Evolutionary conservation across 1,140 invertebrate species (phyloP).

Genomic region (Bradynema listronoti): DNA sequence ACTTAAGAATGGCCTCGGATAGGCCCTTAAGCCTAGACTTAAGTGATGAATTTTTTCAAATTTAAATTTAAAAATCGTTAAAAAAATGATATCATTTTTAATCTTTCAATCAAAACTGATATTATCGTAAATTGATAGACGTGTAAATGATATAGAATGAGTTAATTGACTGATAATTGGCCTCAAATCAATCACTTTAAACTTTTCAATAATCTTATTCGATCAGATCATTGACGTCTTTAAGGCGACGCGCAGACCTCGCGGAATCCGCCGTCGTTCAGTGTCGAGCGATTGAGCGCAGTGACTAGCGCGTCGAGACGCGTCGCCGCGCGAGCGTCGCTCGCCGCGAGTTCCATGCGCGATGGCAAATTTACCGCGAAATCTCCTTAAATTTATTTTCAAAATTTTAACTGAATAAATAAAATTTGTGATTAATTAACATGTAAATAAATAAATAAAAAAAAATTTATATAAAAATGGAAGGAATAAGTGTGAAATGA

Average conservation of each 20-base stretch:
- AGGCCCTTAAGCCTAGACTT: no score
- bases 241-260: constrained; percentile 6
- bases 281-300: constrained; percentile 35
- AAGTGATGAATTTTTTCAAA: no score
- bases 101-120: no score
- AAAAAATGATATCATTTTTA: no score
- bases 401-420: constrained; percentile 10
- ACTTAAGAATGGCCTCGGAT: no score
- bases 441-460: no score
- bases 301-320: constrained; percentile 25
- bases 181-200: constrained; percentile 1
- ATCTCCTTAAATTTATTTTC: constrained; percentile 43
- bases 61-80: no score
- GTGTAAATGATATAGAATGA: no score
- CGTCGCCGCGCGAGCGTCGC: constrained; percentile 34
- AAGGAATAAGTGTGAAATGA: no score
- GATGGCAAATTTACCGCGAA: constrained; percentile 51
- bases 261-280: constrained; percentile 24
- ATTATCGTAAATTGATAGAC: no score
- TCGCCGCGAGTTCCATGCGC: constrained; percentile 19
- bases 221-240: not conserved
- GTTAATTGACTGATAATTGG: no score
- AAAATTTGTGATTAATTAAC: not conserved
- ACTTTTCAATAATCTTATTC: constrained; percentile 14
- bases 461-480: no score